Evolutionary conservation across 2,888 invertebrate genomes (phyloP).

Genomic region (Sericinus montela): DNA sequence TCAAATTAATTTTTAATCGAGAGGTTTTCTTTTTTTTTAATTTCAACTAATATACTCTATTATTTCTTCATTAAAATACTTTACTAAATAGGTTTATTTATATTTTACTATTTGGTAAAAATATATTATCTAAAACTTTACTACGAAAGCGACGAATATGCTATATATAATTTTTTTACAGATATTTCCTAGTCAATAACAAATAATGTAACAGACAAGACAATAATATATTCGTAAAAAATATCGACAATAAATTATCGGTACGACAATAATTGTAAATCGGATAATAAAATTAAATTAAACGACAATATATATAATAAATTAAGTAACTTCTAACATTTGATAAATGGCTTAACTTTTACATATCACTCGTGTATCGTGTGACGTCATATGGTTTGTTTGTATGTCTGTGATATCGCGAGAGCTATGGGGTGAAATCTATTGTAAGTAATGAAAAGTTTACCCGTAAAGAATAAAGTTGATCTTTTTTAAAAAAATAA

Average conservation of each 20-base stretch:
- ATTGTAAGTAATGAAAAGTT: background rate
- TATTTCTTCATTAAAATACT: no score
- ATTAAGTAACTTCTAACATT: constrained; percentile 10
- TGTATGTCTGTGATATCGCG: constrained; percentile 35
- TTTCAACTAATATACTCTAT: no score
- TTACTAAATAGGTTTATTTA: no score
- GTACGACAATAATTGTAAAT: constrained; percentile 16
- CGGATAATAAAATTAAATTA: constrained; percentile 24
- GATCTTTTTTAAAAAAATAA: background rate
- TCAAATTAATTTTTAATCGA: no score
- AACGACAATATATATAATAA: constrained; percentile 22
- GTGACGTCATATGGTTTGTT: constrained; percentile 34
- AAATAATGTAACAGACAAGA: background rate
- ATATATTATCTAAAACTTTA: no score
- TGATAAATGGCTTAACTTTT: constrained; percentile 38
- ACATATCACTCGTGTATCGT: constrained; percentile 52
- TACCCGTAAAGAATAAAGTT: background rate
- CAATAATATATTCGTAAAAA: background rate
- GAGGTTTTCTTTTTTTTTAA: no score
- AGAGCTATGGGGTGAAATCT: background rate
- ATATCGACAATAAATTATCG: constrained; percentile 13
- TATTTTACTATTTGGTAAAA: no score
- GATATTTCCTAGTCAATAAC: background rate
- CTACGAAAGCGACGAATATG: no score
- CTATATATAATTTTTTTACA: no score